Base-by-base conservation (phyloP, 1,140 invertebrate genomes). In the Bombus picipes region DNA sequence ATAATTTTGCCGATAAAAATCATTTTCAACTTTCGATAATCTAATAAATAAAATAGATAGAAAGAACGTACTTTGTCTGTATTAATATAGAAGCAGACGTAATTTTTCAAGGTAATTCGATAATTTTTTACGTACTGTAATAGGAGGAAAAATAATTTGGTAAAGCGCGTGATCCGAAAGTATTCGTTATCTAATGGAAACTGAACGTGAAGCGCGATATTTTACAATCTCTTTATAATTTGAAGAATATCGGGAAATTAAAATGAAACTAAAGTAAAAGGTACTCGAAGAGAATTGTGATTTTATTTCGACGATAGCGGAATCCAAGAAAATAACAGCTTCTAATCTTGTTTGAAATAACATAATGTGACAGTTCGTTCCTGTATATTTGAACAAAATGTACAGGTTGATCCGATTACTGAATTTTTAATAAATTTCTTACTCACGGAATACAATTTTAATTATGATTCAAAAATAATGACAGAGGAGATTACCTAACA, bases 31-130 rank as follows among this genome's bases (percentile, higher is more conserved):
- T 22, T 15, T 59, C 8, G 43, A 59, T 15, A 66, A 62, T 85
- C 80, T 72, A 68, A 75, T 57, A 59, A 90, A 90, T 90, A 90
- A 90, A 90, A 77, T 3, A 70, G 32, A 65, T 34, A 57, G 18
- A 79, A 76, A 80, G 0, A 79, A 41, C 3, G 9, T 73, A 76
- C n/a, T 47, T 62, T 68, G 57, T 53, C 1, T 37, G 32, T 76
- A 34, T 68, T 59, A 74, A 43, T 87, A 18, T 57, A 65, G 18
- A 5, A 34, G 22, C 41, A 28, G 4, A 68, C 6, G 9, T 41
- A 8, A 62, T 3, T 34, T 53, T 70, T 53, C 3, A 13, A 53
- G 2, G 15, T n/a, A 39, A 37, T 70, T 53, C 8, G 1, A 70
- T 53, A 12, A n/a, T 28, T 37, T 22, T 76, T 25, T 76, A 18